Evolutionary conservation across 2,797 vertebrate species (phyloP).

Genomic region (Anabas testudineus): DNA sequence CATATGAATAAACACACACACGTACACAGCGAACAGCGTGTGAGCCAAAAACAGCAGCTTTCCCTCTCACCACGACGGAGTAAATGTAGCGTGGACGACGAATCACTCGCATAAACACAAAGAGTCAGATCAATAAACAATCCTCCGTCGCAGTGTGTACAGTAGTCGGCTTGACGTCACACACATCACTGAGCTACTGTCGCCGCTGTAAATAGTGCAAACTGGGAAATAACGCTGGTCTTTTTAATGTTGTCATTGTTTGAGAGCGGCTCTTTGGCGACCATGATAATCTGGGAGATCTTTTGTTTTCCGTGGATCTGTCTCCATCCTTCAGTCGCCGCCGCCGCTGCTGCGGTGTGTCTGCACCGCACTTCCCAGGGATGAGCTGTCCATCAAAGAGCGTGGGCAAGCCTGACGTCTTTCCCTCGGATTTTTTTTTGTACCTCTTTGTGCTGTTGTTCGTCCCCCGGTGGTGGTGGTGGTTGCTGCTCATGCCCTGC

Average conservation of each 20-base stretch:
- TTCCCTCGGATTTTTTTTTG: constrained; percentile 18
- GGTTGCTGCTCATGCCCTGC: constrained; percentile 24
- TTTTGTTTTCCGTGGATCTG: constrained; percentile 47
- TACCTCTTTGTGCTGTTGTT: constrained; percentile 54
- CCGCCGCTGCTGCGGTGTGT: constrained; percentile 32
- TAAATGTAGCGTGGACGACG: constrained; percentile 70
- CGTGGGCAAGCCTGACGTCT: constrained; percentile 49
- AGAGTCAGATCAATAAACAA: constrained; percentile 76
- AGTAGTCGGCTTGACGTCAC: constrained; percentile 56
- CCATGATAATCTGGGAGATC: constrained; percentile 28
- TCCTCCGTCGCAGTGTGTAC: constrained; percentile 50
- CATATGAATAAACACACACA: constrained; percentile 43
- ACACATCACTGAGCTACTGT: constrained; percentile 22
- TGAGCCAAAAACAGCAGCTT: constrained; percentile 80
- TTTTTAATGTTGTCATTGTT: constrained; percentile 37
- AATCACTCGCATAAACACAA: constrained; percentile 72
- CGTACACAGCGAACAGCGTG: constrained; percentile 42
- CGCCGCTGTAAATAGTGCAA: constrained; percentile 26
- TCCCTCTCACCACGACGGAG: constrained; percentile 71
- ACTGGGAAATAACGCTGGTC: constrained; percentile 31
- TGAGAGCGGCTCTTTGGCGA: constrained; percentile 1
- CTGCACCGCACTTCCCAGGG: constrained; percentile 48
- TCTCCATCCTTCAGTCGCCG: constrained; percentile 24
- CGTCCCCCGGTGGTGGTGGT: constrained; percentile 13
- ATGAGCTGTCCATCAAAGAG: constrained; percentile 61